phyloP scores from a whole-genome alignment of 1,140 invertebrate genomes.

The Zeugodacus cucurbitae region DNA sequence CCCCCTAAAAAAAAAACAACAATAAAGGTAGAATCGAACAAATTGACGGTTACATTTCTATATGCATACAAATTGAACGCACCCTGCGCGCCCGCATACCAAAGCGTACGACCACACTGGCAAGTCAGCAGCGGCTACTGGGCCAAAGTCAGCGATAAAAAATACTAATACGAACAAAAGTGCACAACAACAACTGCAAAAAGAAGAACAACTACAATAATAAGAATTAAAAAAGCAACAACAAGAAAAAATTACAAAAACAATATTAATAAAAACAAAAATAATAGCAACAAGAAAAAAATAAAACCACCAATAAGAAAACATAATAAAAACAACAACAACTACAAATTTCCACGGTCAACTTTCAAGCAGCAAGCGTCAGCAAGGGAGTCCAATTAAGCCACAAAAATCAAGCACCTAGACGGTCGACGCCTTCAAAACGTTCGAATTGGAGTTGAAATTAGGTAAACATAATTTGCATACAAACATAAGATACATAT shows the following conservation, averaged over 20 bases:
- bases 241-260: no score
- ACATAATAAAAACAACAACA: neutral
- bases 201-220: no score
- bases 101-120: neutral
- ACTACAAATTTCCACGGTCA: neutral
- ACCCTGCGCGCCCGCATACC: constrained; percentile 24
- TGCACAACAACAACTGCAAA: no score
- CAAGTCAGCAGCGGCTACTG: neutral
- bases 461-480: constrained; percentile 35
- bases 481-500: neutral
- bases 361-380: neutral
- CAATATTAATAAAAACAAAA: neutral
- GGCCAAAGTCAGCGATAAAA: neutral
- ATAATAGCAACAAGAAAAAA: neutral
- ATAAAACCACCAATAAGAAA: neutral
- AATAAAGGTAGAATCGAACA: neutral
- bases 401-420: neutral
- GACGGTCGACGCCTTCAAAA: neutral
- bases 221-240: no score
- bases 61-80: constrained; percentile 2
- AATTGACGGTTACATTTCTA: neutral
- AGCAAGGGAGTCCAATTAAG: neutral
- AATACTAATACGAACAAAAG: no score
- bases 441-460: constrained; percentile 9
- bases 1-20: neutral